phyloP scores from a whole-genome alignment of 2,113 vertebrate species.

The Manacus vitellinus region DNA sequence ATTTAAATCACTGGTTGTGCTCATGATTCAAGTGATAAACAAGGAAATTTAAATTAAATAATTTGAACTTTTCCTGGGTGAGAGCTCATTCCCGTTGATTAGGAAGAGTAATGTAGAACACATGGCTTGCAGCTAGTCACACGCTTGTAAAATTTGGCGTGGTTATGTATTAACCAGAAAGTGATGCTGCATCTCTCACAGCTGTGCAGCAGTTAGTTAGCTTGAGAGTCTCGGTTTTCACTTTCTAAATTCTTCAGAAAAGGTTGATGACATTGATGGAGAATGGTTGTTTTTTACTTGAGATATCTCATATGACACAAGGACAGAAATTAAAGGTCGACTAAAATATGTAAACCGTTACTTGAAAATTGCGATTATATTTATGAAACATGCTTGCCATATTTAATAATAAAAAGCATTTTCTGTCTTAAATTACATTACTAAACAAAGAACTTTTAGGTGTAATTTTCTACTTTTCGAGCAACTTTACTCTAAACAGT shows the following conservation, averaged over 20 bases:
- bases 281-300: not conserved
- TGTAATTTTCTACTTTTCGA: not conserved
- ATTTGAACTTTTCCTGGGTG: conserved; percentile 9
- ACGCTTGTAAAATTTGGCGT: not conserved
- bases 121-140: not conserved
- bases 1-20: conserved; percentile 12
- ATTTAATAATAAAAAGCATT: not conserved
- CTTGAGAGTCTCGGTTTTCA: not conserved
- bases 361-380: not conserved
- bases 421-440: not conserved
- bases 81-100: conserved; percentile 13
- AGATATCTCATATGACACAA: not conserved
- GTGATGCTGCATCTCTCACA: not conserved
- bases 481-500: not conserved
- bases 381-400: not conserved
- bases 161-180: not conserved
- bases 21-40: conserved; percentile 5
- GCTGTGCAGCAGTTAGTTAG: not conserved
- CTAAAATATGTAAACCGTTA: not conserved
- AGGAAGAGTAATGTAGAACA: not conserved
- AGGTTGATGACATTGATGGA: not conserved
- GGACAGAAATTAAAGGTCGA: not conserved
- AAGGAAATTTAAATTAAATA: conserved; percentile 38
- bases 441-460: not conserved
- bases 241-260: not conserved